These are phyloP conservation scores for Progne subis DNA, from an alignment of 2,113 vertebrate genomes.

Conservation along the genomic window DNA sequence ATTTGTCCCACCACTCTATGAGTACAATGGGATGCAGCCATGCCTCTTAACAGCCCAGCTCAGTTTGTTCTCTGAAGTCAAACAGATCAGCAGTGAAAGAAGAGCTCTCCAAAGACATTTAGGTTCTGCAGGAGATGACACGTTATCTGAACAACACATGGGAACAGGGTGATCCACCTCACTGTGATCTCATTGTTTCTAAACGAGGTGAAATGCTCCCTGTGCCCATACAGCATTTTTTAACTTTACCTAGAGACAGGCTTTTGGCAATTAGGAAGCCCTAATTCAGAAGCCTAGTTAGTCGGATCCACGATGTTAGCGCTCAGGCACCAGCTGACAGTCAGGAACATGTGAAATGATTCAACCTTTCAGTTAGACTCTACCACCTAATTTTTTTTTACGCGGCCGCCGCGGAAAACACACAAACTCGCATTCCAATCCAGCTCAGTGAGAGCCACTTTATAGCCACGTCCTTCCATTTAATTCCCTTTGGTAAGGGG, in stretches of 20 bases:
- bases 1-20: not conserved
- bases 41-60: not conserved
- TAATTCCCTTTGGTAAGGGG: not conserved
- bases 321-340: not conserved
- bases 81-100: not conserved
- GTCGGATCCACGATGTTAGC: not conserved
- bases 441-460: not conserved
- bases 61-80: not conserved
- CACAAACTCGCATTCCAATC: not conserved
- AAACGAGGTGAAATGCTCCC: not conserved
- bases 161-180: not conserved
- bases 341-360: not conserved
- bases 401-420: accelerated
- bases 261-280: not conserved
- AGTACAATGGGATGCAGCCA: not conserved
- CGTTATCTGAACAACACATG: not conserved
- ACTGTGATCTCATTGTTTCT: not conserved
- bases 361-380: not conserved
- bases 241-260: not conserved
- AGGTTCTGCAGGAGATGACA: not conserved
- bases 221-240: not conserved
- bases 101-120: not conserved
- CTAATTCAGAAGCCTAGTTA: not conserved
- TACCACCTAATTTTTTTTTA: not conserved
- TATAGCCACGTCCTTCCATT: accelerated